Percentiles rank a stretch among this genome's conserved stretches.
Conservation (phyloP, 1,140 invertebrate species). For the Diploscapter pachys region DNA sequence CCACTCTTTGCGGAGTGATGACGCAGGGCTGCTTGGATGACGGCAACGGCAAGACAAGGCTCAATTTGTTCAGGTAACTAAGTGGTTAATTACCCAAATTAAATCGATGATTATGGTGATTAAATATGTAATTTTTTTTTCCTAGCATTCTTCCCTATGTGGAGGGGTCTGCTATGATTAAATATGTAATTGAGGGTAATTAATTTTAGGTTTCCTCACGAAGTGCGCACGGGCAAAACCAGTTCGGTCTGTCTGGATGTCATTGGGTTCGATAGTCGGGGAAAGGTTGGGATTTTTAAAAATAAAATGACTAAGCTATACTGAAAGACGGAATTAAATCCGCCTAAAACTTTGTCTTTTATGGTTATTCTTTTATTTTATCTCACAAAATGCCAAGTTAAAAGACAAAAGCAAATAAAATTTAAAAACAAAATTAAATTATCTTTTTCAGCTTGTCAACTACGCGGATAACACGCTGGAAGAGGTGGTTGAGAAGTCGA, state of each 20-base stretch:
- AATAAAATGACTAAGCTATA: too few species aligned
- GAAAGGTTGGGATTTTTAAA: conserved; percentile 57
- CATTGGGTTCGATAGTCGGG: conserved; percentile 73
- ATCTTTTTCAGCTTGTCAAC: conserved; percentile 69
- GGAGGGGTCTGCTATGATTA: not conserved
- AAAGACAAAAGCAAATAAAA: too few species aligned
- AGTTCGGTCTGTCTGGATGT: conserved; percentile 94
- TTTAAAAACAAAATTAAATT: conserved; percentile 1
- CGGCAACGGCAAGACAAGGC: conserved; percentile 82
- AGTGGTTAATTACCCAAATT: too few species aligned
- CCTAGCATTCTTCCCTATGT: too few species aligned
- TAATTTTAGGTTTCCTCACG: conserved; percentile 78
- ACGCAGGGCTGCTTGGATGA: conserved; percentile 93
- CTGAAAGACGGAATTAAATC: too few species aligned
- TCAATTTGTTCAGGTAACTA: conserved; percentile 76
- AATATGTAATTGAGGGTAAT: not conserved
- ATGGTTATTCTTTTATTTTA: too few species aligned
- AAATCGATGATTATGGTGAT: too few species aligned
- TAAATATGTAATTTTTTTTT: not conserved
- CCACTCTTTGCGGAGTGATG: conserved; percentile 72
- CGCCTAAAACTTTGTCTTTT: too few species aligned
- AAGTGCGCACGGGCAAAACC: conserved; percentile 89
- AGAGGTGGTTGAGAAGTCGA: conserved; percentile 84
- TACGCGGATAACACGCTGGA: conserved; percentile 87
- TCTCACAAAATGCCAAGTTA: too few species aligned